phyloP scores from a whole-genome alignment of 2,797 vertebrate species.

The Hemibagrus guttatus region DNA sequence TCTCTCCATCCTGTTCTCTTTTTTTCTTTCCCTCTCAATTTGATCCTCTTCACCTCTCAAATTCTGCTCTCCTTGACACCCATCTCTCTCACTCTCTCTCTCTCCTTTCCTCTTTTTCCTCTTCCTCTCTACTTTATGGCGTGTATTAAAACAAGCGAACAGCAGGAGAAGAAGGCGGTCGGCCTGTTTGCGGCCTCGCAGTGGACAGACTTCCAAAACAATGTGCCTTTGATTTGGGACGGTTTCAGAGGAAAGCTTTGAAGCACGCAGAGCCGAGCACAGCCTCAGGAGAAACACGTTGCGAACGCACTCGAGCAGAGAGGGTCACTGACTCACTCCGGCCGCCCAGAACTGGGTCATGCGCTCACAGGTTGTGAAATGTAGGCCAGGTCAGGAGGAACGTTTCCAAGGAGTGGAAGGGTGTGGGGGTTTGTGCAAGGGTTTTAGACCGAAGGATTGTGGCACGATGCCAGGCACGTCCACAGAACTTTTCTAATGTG shows the following conservation, averaged over 20 bases:
- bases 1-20: constrained; percentile 9
- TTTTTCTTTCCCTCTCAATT: background rate
- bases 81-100: background rate
- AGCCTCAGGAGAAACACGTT: constrained; percentile 42
- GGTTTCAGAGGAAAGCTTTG: constrained; percentile 41
- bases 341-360: constrained; percentile 42
- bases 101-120: constrained; percentile 34
- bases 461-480: background rate
- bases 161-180: constrained; percentile 43
- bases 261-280: constrained; percentile 42
- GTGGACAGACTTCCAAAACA: constrained; percentile 49
- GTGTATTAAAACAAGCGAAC: constrained; percentile 52
- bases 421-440: constrained; percentile 2
- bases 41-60: background rate
- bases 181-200: constrained; percentile 51
- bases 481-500: background rate
- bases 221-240: constrained; percentile 53
- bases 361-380: constrained; percentile 40
- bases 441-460: background rate
- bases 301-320: constrained; percentile 24
- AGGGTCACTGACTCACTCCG: constrained; percentile 39
- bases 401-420: constrained; percentile 30
- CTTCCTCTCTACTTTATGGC: constrained; percentile 53
- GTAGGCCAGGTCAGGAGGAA: constrained; percentile 46
- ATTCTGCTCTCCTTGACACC: background rate